Evolutionary conservation across 2,888 invertebrate species (phyloP), one percentile per base, ranked within the genome.

Genomic region (Euspilapteryx auroguttella): DNA sequence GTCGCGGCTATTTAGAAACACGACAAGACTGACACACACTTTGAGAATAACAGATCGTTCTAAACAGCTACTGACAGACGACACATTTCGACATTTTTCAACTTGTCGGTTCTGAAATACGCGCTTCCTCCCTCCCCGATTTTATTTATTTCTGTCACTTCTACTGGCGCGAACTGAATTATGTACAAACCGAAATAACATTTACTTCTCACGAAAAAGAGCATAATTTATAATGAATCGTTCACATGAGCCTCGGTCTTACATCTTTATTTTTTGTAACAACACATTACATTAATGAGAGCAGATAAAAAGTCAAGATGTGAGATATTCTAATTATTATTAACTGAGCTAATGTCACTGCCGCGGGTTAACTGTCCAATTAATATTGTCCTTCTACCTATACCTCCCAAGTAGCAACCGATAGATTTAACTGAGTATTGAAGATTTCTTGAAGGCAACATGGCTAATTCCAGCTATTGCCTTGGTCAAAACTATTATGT

Each of bases 1-100:
- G 64, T 51, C 47, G 55, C 48, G 45, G 55, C 61, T 64, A 64
- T 66, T 65, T 62, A 55, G 63, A 64, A 56, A 59, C 55, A 55
- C 51, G 55, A 55, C 55, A 43, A 50, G 51, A 9, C n/a, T 9
- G 11, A 11, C 23, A n/a, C 9, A 9, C 59, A 55, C 58, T 58
- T 65, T 49, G 55, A 55, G 55, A 68, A 65, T 66, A 73, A 73
- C 71, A 71, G 69, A 73, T 73, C 63, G 69, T 55, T 68, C 63
- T 75, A 73, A 75, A 75, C 62, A 56, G 64, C 73, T 51, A 69
- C 57, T 73, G 75, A 75, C 75, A 75, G 73, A 64, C 69, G 75
- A 75, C 75, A 75, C 73, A 68, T 75, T 69, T 73, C 64, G 61
- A 69, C 71, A 73, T 73, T 69, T 69, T 65, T 73, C 66, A 71